Evolutionary conservation across 2,113 vertebrate genomes (phyloP).

Genomic region (Lanius collurio): DNA sequence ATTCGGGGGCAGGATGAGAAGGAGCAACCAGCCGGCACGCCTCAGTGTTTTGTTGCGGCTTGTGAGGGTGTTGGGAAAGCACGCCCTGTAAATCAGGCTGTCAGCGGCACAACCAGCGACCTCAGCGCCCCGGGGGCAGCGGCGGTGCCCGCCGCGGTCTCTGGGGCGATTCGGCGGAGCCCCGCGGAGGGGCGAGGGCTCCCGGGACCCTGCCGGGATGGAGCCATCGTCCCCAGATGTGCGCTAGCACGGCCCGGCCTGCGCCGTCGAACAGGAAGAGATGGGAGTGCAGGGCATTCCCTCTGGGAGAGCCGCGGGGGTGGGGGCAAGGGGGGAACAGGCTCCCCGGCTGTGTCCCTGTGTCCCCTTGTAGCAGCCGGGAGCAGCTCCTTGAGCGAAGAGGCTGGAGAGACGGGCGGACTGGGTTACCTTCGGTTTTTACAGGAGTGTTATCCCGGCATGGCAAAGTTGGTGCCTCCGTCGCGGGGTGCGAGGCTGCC

Average conservation of each 20-base stretch:
- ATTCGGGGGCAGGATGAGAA: not conserved
- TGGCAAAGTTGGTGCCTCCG: not conserved
- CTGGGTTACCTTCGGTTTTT: not conserved
- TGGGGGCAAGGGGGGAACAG: not conserved
- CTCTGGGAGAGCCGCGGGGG: not conserved
- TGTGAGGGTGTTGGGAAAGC: not conserved
- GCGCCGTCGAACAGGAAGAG: not conserved
- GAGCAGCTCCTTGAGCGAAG: not conserved
- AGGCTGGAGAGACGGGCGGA: not conserved
- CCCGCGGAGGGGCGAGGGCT: not conserved
- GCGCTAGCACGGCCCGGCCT: not conserved
- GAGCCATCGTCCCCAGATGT: not conserved
- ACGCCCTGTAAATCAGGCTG: constrained; percentile 5
- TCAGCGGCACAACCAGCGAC: not conserved
- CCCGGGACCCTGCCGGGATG: not conserved
- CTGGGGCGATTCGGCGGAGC: not conserved
- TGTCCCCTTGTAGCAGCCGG: not conserved
- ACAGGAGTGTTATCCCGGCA: not conserved
- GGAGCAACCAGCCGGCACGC: not conserved
- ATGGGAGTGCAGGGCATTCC: fast-evolving
- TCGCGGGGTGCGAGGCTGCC: not conserved
- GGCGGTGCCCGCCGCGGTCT: not conserved
- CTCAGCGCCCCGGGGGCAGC: not conserved
- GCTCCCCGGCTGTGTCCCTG: not conserved
- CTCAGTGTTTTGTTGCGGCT: constrained; percentile 18